Base-by-base conservation (phyloP, 1,140 invertebrate species). In the Diachasmimorpha longicaudata region DNA sequence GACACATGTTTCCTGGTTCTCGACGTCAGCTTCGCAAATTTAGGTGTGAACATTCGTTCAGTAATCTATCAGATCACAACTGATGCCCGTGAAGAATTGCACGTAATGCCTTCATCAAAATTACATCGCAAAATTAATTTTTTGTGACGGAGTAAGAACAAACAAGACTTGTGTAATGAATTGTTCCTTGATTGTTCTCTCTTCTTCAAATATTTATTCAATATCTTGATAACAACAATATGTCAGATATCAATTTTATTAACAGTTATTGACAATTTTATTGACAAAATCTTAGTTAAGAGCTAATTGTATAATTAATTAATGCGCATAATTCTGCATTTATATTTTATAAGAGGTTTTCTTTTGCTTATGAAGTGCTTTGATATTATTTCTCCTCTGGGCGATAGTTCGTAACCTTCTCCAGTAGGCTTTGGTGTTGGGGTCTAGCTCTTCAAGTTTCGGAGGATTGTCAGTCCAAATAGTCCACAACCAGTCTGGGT, bases 401-500 rank as follows among this genome's bases (percentile, higher is more conserved):
- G 87, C 92, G 72, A 92, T 82, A 81, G 90, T 92, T 70, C 93
- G 88, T 14, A 95, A 83, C 70, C 90, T 87, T 75, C 92, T 86
- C 96, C 96, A 98, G 85, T 98, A 98, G 80, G 92, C 88, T 88
- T 94, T 94, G 2, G 93, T 92, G 80, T 94, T 90, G 5, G 93
- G 94, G 87, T 97, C 95, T 76, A 97, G 81, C 81, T 97, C 93
- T 71, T 94, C 91, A 0, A 97, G 83, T 0, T 90, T 86, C 8
- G 89, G 89, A 23, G 93, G 87, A 13, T 88, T 86, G 0, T 91
- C 92, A 25, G 90, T 92, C 74, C 92, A 89, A 13, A 98, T 82
- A 0, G 81, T 90, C 96, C 96, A 98, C 19, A 99, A 86, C 97
- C 97, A 99, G 21, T 96, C 96, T 0, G 97, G 97, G 88, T 99